These are phyloP conservation scores for Neelides folsomi DNA, from an alignment of 2,888 invertebrate genomes.

Conservation along the genomic window DNA sequence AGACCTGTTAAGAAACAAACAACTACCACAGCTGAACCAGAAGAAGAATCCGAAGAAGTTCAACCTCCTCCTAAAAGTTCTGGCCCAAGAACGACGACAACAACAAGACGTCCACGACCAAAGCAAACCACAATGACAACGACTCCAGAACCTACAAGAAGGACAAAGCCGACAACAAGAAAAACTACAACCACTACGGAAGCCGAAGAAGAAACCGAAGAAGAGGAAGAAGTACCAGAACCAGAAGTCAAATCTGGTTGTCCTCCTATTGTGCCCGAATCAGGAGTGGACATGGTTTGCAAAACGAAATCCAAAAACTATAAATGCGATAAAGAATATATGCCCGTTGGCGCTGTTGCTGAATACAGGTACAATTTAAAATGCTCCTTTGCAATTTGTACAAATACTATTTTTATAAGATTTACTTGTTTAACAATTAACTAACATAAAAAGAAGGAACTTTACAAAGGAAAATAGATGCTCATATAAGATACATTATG, in stretches of 20 bases:
- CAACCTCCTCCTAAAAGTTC: not conserved
- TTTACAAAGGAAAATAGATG: too few species aligned
- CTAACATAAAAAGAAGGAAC: too few species aligned
- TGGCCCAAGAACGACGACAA: not conserved
- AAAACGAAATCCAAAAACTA: constrained; percentile 5
- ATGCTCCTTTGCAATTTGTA: too few species aligned
- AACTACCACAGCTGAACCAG: not conserved
- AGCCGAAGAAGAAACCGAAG: not conserved
- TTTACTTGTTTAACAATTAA: too few species aligned
- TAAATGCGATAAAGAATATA: constrained; percentile 4
- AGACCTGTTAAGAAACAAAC: not conserved
- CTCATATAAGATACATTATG: too few species aligned
- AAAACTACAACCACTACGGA: not conserved
- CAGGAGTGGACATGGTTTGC: constrained; percentile 9
- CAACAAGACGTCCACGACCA: not conserved
- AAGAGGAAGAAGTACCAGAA: not conserved
- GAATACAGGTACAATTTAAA: constrained; percentile 4
- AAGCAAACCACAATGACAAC: not conserved
- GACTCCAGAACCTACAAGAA: not conserved
- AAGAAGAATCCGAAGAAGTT: not conserved
- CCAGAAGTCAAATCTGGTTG: constrained; percentile 7
- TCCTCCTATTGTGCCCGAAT: constrained; percentile 9
- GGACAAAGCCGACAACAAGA: not conserved
- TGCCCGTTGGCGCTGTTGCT: constrained; percentile 7
- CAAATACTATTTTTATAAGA: too few species aligned